Conservation (phyloP, 2,888 invertebrate genomes). For the Abrostola tripartita region DNA sequence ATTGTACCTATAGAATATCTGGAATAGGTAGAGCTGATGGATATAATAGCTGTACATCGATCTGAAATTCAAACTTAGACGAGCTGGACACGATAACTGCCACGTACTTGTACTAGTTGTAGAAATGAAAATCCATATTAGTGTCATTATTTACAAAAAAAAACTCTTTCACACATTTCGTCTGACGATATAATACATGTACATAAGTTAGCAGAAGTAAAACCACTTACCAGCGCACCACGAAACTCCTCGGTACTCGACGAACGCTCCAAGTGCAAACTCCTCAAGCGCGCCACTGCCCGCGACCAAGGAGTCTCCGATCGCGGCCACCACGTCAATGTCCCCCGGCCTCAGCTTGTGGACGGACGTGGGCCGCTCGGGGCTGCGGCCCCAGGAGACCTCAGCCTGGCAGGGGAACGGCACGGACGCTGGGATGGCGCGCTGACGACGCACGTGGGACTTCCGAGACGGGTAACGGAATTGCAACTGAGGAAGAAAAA, state of each 20-base stretch:
- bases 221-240: slow-evolving; percentile 90
- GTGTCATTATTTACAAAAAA: too few species aligned
- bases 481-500: slow-evolving; percentile 68
- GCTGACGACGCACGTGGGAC: slow-evolving; percentile 85
- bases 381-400: slow-evolving; percentile 75
- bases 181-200: too few species aligned
- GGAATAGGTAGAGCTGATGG: too few species aligned
- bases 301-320: slow-evolving; percentile 92
- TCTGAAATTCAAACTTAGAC: too few species aligned
- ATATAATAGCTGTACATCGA: too few species aligned
- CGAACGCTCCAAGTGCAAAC: slow-evolving; percentile 91
- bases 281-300: slow-evolving; percentile 92
- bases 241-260: slow-evolving; percentile 92
- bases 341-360: slow-evolving; percentile 90
- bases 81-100: too few species aligned
- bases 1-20: too few species aligned
- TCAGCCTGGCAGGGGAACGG: slow-evolving; percentile 89
- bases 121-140: too few species aligned
- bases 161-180: too few species aligned
- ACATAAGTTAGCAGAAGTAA: too few species aligned
- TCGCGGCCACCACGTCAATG: slow-evolving; percentile 91
- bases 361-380: slow-evolving; percentile 89
- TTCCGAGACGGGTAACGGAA: slow-evolving; percentile 83
- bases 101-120: too few species aligned
- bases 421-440: slow-evolving; percentile 80